Base-by-base conservation (phyloP, 2,113 vertebrate genomes). In the Pardalotus punctatus region DNA sequence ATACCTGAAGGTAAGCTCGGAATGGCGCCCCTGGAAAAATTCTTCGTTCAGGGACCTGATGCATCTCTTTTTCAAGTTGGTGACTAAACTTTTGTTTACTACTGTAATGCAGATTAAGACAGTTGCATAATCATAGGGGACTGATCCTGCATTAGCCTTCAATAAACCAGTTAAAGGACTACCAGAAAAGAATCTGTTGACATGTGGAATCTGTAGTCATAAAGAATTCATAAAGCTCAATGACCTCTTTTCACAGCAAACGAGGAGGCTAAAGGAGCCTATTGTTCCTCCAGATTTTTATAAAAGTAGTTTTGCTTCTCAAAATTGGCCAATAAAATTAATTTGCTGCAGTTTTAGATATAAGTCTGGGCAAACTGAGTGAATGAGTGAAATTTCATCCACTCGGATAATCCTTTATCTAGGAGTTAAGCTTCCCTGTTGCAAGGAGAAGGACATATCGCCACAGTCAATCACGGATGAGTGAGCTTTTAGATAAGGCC, bases 1-100 rank as follows among this genome's bases (percentile, higher is more conserved):
- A 94, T 97, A 95, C 88, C 86, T 82, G 60, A 96, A 97, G 91
- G 96, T 96, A 93, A 81, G 69, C 48, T 94, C 93, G 82, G 88
- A 94, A 86, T 64, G 79, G 67, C 1, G 24, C n/a, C 83, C 73
- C 86, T 97, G 82, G 86, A 96, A 96, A 84, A 96, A 58, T 69
- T 78, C 51, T 72, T 71, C 3, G 0, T 86, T 90, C 29, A 40
- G 92, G 90, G 82, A 57, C 69, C 73, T 10, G 53, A 33, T 91
- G 65, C n/a, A n/a, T 88, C 82, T 88, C 51, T 31, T 94, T 96
- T 90, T 94, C 35, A 81, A 92, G 57, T 48, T 5, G 6, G n/a
- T 84, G 65, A 81, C 76, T 71, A 81, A 95, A 90, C 35, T 65
- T 87, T 24, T 86, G 51, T 92, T 93, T 80, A 43, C 47, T 61